A percentile compares a stretch with the other conserved stretches of the same genome.
phyloP scores from a whole-genome alignment of 2,113 vertebrate species.

The Prunella fulvescens region DNA sequence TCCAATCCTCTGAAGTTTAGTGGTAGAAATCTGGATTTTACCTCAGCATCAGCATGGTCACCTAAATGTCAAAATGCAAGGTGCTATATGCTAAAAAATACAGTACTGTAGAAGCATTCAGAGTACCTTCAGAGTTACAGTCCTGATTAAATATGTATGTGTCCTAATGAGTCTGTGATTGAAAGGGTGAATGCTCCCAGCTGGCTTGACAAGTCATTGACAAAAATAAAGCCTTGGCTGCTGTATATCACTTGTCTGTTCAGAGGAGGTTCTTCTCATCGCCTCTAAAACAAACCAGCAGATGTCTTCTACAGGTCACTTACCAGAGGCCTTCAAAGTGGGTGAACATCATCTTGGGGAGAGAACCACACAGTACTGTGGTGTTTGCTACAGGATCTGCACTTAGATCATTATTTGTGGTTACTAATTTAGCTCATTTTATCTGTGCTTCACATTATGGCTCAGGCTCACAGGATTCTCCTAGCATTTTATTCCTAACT shows the following conservation, averaged over 20 bases:
- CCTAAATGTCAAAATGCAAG: not conserved
- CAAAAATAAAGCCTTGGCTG: not conserved
- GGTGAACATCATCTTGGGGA: not conserved
- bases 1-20: not conserved
- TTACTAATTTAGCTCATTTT: not conserved
- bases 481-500: not conserved
- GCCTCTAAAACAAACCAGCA: not conserved
- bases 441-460: not conserved
- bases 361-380: not conserved
- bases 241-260: not conserved
- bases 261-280: not conserved
- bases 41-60: not conserved
- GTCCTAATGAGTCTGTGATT: not conserved
- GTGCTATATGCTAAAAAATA: not conserved
- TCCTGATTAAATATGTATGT: not conserved
- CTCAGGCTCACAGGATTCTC: not conserved
- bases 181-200: not conserved
- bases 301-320: not conserved
- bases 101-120: not conserved
- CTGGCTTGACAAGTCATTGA: not conserved
- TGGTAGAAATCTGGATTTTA: not conserved
- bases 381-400: not conserved
- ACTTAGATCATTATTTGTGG: not conserved
- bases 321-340: not conserved
- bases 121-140: not conserved